These are phyloP conservation scores for Gadopsis marmoratus DNA, from an alignment of 2,797 vertebrate genomes.

Conservation along the genomic window DNA sequence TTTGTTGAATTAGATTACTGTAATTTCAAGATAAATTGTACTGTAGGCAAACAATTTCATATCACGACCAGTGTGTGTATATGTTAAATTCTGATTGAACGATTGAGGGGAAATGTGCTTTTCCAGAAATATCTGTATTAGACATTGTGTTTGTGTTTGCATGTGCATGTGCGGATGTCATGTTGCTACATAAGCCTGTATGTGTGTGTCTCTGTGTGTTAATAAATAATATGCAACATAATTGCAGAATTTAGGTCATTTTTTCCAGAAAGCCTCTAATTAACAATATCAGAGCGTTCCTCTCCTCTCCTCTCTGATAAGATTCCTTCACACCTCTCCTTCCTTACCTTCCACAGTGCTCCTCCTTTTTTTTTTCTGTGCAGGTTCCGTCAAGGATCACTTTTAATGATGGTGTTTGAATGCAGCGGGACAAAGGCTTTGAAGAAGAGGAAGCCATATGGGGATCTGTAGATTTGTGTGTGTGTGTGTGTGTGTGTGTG, in stretches of 20 bases:
- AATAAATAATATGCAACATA: slow-evolving; percentile 27
- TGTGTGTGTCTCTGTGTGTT: not conserved
- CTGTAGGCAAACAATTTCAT: not conserved
- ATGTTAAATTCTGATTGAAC: not conserved
- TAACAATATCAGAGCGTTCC: slow-evolving; percentile 44
- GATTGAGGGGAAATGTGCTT: not conserved
- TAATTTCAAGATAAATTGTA: no score
- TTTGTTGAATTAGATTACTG: no score
- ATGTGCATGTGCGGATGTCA: not conserved
- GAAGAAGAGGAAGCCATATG: slow-evolving; percentile 29
- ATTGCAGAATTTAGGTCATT: slow-evolving; percentile 49
- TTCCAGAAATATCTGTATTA: slow-evolving; percentile 1
- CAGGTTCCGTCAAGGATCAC: slow-evolving; percentile 49
- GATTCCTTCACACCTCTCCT: slow-evolving; percentile 17
- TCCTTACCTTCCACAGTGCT: slow-evolving; percentile 10
- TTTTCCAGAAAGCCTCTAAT: slow-evolving; percentile 54
- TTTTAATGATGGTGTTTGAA: slow-evolving; percentile 62
- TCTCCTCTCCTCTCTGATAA: slow-evolving; percentile 20
- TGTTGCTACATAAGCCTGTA: not conserved
- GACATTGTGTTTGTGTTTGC: slow-evolving; percentile 11
- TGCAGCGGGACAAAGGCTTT: slow-evolving; percentile 35
- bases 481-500: slow-evolving; percentile 20
- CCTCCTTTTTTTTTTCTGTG: slow-evolving; percentile 31
- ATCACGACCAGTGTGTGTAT: not conserved
- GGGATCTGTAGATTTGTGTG: slow-evolving; percentile 16